Percentiles rank a stretch among this genome's conserved stretches.
Evolutionary conservation across 2,888 invertebrate genomes (phyloP).

Genomic region (Leistus spinibarbis): DNA sequence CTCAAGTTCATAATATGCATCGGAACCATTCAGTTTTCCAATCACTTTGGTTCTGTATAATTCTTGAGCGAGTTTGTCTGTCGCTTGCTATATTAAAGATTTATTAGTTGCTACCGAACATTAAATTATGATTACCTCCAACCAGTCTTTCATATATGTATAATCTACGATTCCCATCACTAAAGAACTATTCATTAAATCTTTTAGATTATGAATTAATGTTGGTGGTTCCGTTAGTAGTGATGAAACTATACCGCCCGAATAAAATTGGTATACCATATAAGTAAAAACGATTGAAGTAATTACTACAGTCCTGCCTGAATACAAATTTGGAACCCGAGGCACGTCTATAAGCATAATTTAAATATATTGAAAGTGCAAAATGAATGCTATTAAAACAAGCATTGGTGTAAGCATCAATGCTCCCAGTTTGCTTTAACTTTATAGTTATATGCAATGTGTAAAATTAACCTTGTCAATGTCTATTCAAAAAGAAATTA

Average conservation of each 20-base stretch:
- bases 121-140: slow-evolving; percentile 58
- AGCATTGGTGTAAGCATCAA: too few species aligned
- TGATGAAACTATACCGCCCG: slow-evolving; percentile 71
- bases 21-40: slow-evolving; percentile 43
- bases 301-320: slow-evolving; percentile 32
- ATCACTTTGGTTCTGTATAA: slow-evolving; percentile 66
- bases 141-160: slow-evolving; percentile 67
- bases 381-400: too few species aligned
- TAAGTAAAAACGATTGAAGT: slow-evolving; percentile 59
- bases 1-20: slow-evolving; percentile 61
- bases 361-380: not conserved
- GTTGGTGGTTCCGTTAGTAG: slow-evolving; percentile 66
- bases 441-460: too few species aligned
- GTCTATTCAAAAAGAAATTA: too few species aligned
- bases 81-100: slow-evolving; percentile 62
- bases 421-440: too few species aligned
- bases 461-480: too few species aligned
- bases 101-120: slow-evolving; percentile 17
- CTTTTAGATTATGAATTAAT: slow-evolving; percentile 64
- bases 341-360: slow-evolving; percentile 28
- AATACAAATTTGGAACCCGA: slow-evolving; percentile 27
- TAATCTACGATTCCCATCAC: slow-evolving; percentile 69
- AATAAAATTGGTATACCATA: slow-evolving; percentile 72
- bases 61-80: slow-evolving; percentile 65
- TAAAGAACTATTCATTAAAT: slow-evolving; percentile 65